A percentile compares a stretch with the other conserved stretches of the same genome.
Conservation (phyloP, 2,797 vertebrate species). For the Taenioides sp. region DNA sequence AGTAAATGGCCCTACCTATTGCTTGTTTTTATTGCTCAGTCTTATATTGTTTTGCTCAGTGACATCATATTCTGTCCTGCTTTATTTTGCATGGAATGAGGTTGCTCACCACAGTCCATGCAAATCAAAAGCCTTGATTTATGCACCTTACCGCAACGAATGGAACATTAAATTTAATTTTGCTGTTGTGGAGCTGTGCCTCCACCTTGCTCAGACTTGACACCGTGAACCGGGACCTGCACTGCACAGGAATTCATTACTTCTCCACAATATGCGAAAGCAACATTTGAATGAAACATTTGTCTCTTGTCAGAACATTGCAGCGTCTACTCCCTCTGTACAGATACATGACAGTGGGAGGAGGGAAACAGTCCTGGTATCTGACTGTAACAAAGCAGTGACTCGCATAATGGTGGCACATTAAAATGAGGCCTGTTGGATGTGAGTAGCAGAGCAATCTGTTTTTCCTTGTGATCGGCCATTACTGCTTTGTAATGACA, state of each 20-base stretch:
- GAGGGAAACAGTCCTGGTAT: constrained; percentile 38
- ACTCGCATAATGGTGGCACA: constrained; percentile 65
- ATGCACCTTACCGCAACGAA: constrained; percentile 87
- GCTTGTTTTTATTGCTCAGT: constrained; percentile 84
- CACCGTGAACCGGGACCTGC: constrained; percentile 86
- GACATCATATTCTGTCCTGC: constrained; percentile 88
- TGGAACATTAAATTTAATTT: constrained; percentile 99
- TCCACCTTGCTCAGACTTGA: constrained; percentile 79
- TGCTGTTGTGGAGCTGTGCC: constrained; percentile 82
- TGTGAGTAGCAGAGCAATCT: constrained; percentile 70
- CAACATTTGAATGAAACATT: constrained; percentile 99
- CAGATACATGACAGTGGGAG: constrained; percentile 58
- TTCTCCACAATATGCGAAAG: constrained; percentile 94
- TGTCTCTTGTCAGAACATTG: constrained; percentile 94
- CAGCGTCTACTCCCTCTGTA: constrained; percentile 80
- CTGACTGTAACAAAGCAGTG: constrained; percentile 74
- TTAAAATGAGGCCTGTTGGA: constrained; percentile 75
- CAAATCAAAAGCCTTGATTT: constrained; percentile 96
- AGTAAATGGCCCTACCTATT: constrained; percentile 81
- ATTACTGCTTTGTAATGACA: constrained; percentile 68
- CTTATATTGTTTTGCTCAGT: constrained; percentile 85
- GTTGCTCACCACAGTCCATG: constrained; percentile 87
- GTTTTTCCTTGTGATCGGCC: constrained; percentile 62
- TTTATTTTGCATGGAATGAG: constrained; percentile 86
- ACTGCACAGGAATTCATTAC: constrained; percentile 92